Evolutionary conservation across 2,888 invertebrate genomes (phyloP).

Genomic region (Odontomyia ornata): DNA sequence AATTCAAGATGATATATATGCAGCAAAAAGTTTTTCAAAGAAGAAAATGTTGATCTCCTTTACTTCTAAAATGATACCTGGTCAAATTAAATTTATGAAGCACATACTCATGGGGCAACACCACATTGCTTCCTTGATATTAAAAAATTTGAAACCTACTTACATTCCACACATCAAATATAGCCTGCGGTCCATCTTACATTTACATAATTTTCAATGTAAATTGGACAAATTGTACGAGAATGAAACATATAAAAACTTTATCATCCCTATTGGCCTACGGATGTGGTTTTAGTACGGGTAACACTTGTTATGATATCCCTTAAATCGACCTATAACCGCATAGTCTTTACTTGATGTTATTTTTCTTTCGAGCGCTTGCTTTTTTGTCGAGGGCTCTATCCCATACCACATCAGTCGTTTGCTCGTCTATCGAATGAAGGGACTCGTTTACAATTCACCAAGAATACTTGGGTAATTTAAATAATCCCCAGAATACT

Average conservation of each 20-base stretch:
- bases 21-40: too few species aligned
- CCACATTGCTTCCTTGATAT: too few species aligned
- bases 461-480: constrained; percentile 53
- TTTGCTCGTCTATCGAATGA: background rate
- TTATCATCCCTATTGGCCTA: constrained; percentile 17
- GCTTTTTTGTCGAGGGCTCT: background rate
- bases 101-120: too few species aligned
- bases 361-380: constrained; percentile 15
- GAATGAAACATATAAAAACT: constrained; percentile 44
- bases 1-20: too few species aligned
- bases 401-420: background rate
- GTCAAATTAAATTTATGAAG: too few species aligned
- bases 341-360: constrained; percentile 30
- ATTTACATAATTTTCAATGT: constrained; percentile 51
- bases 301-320: constrained; percentile 46
- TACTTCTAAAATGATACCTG: too few species aligned
- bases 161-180: too few species aligned
- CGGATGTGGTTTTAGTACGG: constrained; percentile 16
- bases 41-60: too few species aligned
- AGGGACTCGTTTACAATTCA: constrained; percentile 53
- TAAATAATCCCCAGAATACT: constrained; percentile 53
- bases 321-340: constrained; percentile 37
- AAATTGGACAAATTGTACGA: constrained; percentile 51
- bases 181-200: constrained; percentile 19
- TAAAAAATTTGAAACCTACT: too few species aligned